Evolutionary conservation across 2,888 invertebrate species (phyloP).

Genomic region (Pachliopta kotzebuea): DNA sequence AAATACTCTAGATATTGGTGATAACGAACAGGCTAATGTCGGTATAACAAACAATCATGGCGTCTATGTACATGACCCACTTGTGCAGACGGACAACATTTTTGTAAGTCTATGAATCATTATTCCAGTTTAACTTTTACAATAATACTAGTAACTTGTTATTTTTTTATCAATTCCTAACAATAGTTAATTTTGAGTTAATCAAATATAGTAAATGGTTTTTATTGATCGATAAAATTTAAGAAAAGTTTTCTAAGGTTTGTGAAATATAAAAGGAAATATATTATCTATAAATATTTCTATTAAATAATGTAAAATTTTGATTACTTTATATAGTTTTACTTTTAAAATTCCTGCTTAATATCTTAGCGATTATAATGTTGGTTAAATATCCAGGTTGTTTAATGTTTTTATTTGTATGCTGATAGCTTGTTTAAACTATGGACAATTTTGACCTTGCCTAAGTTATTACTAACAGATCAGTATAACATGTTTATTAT

Average conservation of each 20-base stretch:
- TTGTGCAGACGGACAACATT: slow-evolving; percentile 48
- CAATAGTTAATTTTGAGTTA: slow-evolving; percentile 29
- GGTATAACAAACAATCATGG: slow-evolving; percentile 39
- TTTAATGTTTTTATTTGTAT: slow-evolving; percentile 19
- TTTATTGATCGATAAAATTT: too few species aligned
- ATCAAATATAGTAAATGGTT: slow-evolving; percentile 31
- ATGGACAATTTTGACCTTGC: slow-evolving; percentile 24
- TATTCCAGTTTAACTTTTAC: slow-evolving; percentile 46
- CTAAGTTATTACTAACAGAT: slow-evolving; percentile 14
- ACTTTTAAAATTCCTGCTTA: too few species aligned
- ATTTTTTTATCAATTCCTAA: too few species aligned
- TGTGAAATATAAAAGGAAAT: too few species aligned
- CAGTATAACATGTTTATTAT: not conserved
- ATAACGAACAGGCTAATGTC: slow-evolving; percentile 39
- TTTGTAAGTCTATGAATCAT: slow-evolving; percentile 55
- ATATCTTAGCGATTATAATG: too few species aligned
- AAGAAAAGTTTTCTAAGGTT: too few species aligned
- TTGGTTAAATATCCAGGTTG: not conserved
- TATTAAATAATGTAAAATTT: too few species aligned
- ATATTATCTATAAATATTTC: too few species aligned
- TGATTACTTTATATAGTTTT: too few species aligned
- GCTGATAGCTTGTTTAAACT: slow-evolving; percentile 25
- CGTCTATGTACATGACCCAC: slow-evolving; percentile 48
- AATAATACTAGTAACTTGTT: slow-evolving; percentile 12
- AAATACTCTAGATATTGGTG: slow-evolving; percentile 32